Conservation (phyloP, 2,888 invertebrate genomes). For the Chrysomela aeneicollis region DNA sequence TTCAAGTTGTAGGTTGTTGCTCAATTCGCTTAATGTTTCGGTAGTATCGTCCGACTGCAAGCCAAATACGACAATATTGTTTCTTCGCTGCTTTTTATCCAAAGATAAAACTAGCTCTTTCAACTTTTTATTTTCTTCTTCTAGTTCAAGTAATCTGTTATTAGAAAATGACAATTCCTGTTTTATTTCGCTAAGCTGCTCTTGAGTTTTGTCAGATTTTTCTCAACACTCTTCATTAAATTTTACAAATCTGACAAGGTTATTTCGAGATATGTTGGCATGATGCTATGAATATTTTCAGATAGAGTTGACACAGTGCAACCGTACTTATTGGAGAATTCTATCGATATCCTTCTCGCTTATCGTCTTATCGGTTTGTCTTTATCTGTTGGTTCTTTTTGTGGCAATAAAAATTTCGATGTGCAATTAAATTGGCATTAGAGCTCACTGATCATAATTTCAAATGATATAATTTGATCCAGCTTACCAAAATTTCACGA, state of each 20-base stretch:
- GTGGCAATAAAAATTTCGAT: too few species aligned
- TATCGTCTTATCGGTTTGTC: too few species aligned
- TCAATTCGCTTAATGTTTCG: too few species aligned
- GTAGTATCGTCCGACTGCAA: background rate
- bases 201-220: constrained; percentile 5
- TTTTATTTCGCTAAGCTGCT: constrained; percentile 6
- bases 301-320: background rate
- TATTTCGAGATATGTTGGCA: background rate
- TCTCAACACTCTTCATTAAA: too few species aligned
- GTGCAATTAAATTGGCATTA: too few species aligned
- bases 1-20: too few species aligned
- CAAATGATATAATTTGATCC: too few species aligned
- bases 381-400: too few species aligned
- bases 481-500: too few species aligned
- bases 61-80: constrained; percentile 1
- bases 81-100: background rate
- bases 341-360: too few species aligned
- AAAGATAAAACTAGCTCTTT: constrained; percentile 1
- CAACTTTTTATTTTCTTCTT: constrained; percentile 9
- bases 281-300: constrained; percentile 1
- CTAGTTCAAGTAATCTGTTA: constrained; percentile 5
- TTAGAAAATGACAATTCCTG: constrained; percentile 8
- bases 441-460: too few species aligned
- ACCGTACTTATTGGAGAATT: background rate
- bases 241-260: constrained; percentile 2